These are phyloP conservation scores for Pantala flavescens DNA, from an alignment of 1,140 invertebrate genomes.

Conservation along the genomic window DNA sequence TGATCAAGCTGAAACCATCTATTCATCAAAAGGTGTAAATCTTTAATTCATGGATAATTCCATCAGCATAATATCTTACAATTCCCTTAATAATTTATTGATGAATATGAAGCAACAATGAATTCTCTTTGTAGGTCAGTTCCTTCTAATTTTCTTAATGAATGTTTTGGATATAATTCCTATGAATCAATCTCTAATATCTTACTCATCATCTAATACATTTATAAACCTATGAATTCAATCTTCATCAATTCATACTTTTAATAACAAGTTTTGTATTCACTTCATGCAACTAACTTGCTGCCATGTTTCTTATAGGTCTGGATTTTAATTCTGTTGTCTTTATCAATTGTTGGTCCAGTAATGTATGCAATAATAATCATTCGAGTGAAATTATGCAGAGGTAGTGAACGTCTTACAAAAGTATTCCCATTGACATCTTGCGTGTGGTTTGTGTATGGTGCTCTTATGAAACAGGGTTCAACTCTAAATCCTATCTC, in stretches of 20 bases:
- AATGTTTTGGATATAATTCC: no score
- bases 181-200: no score
- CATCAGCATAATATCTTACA: no score
- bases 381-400: slow-evolving; percentile 37
- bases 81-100: no score
- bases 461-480: slow-evolving; percentile 78
- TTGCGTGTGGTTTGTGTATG: slow-evolving; percentile 79
- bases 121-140: no score
- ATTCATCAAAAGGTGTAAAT: no score
- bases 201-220: no score
- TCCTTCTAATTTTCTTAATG: no score
- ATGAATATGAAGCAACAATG: no score
- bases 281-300: neutral
- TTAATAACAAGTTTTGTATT: neutral
- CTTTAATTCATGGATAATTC: no score
- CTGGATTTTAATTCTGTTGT: slow-evolving; percentile 63
- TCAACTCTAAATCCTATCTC: slow-evolving; percentile 63
- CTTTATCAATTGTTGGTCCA: slow-evolving; percentile 61
- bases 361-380: slow-evolving; percentile 62
- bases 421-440: slow-evolving; percentile 48
- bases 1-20: neutral
- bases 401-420: slow-evolving; percentile 38
- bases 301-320: slow-evolving; percentile 38
- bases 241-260: no score
- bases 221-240: no score